A percentile compares a stretch with the other conserved stretches of the same genome.
Evolutionary conservation across 1,140 invertebrate genomes (phyloP).

Genomic region (Nasonia vitripennis): DNA sequence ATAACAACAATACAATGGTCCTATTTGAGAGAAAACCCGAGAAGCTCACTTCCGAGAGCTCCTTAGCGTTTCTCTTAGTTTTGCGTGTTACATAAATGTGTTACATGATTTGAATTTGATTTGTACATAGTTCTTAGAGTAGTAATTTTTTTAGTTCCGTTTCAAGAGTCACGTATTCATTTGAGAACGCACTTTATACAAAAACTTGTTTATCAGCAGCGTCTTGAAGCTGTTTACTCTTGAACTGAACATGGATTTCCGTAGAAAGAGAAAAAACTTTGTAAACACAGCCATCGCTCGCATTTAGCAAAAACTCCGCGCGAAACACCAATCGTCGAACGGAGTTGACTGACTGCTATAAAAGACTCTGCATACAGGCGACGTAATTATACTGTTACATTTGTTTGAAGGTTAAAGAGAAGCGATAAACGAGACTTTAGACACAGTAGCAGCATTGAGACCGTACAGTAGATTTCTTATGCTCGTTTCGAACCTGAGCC

Average conservation of each 20-base stretch:
- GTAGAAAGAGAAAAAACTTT: neutral
- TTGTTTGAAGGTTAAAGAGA: neutral
- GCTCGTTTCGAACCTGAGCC: no score
- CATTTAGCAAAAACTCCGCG: neutral
- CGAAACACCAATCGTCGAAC: neutral
- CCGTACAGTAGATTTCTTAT: neutral
- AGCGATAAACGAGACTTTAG: slow-evolving; percentile 8
- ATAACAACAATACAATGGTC: neutral
- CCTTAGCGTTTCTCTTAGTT: neutral
- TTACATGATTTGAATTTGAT: neutral
- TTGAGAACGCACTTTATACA: slow-evolving; percentile 19
- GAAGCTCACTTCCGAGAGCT: neutral
- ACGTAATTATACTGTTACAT: slow-evolving; percentile 48
- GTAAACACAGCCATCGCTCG: neutral
- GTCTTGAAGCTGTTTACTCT: neutral
- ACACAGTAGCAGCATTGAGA: slow-evolving; percentile 26
- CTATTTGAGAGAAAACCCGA: neutral
- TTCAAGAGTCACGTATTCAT: slow-evolving; percentile 6
- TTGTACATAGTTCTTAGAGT: slow-evolving; percentile 3
- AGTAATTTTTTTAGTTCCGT: neutral
- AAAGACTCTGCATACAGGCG: slow-evolving; percentile 67
- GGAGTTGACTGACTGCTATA: slow-evolving; percentile 70
- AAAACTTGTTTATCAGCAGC: slow-evolving; percentile 9
- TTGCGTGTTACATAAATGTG: neutral
- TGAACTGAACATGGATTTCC: no score